phyloP scores from a whole-genome alignment of 2,113 vertebrate species.

The Gallinago jamesoni region DNA sequence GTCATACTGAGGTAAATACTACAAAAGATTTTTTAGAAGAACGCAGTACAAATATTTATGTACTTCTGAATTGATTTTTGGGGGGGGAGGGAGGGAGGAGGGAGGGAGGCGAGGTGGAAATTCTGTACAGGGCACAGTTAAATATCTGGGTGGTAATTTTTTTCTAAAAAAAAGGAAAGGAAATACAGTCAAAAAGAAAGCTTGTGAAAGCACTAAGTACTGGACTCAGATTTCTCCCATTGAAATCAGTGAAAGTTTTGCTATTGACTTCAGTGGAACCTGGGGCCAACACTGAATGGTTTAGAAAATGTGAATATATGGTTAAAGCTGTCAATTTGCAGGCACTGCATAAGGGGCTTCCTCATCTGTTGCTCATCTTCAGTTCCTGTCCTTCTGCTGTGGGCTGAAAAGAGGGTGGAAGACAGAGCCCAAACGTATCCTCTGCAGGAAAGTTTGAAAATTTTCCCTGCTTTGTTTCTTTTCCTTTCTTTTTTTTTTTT shows the following conservation, averaged over 20 bases:
- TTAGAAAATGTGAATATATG: neutral
- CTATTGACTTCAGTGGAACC: neutral
- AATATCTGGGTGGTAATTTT: neutral
- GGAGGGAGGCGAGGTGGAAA: accelerated
- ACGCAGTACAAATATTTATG: neutral
- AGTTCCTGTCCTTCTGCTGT: accelerated
- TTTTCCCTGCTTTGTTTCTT: neutral
- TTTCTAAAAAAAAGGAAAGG: neutral
- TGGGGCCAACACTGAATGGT: neutral
- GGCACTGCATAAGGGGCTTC: accelerated
- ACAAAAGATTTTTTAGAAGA: neutral
- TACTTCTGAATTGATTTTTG: neutral
- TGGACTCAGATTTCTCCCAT: neutral
- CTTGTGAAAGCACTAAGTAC: neutral
- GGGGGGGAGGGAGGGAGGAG: no score
- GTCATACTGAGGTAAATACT: neutral
- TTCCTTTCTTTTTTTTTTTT: neutral
- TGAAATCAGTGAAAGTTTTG: neutral
- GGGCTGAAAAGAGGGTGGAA: neutral
- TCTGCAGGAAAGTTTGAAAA: neutral
- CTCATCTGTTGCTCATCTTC: neutral
- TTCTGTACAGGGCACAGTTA: neutral
- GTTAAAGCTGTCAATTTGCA: neutral
- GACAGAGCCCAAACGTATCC: neutral
- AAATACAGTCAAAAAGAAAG: neutral